Conservation (phyloP, 2,888 invertebrate genomes). For the Melinaea menophilus region DNA sequence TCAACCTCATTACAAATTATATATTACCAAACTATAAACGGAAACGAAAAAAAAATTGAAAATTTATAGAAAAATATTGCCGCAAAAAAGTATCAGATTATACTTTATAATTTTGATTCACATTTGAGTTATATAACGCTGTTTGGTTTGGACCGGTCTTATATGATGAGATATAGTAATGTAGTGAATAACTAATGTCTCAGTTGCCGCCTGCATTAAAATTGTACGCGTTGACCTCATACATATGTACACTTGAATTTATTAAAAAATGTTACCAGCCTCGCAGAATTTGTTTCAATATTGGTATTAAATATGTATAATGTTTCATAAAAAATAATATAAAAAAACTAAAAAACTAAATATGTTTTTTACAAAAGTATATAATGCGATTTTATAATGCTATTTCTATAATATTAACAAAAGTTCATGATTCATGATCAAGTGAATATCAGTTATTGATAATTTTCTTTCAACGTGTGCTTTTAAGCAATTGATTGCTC, state of each 20-base stretch:
- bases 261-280: not conserved
- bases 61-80: not conserved
- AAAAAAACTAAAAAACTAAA: no score
- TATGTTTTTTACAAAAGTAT: no score
- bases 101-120: conserved; percentile 11
- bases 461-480: no score
- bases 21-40: not conserved
- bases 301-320: no score
- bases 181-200: conserved; percentile 29
- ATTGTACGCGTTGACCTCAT: conserved; percentile 23
- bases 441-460: no score
- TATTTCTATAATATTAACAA: no score
- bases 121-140: conserved; percentile 22
- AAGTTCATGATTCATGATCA: no score
- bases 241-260: conserved; percentile 15
- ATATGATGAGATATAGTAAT: conserved; percentile 27
- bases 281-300: no score
- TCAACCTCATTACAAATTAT: no score
- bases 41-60: not conserved
- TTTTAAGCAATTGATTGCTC: no score
- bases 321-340: no score
- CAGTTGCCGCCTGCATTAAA: conserved; percentile 22
- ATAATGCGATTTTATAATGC: no score
- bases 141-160: conserved; percentile 17
- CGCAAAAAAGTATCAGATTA: not conserved